Base-by-base conservation (phyloP, 1,140 invertebrate genomes). In the Brachionus plicatilis region DNA sequence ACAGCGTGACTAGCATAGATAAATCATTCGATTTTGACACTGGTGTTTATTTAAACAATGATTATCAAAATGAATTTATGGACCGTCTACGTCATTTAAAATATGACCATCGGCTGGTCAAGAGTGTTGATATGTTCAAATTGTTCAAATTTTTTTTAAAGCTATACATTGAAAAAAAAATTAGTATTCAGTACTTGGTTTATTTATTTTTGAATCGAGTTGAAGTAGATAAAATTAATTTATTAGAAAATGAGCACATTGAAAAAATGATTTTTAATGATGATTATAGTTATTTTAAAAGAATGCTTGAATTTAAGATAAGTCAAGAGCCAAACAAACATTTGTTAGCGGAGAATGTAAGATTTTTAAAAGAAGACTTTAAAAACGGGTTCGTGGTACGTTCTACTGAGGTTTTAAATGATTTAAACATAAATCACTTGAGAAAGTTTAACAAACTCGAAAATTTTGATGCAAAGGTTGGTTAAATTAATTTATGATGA, bases 331-430 rank as follows among this genome's bases (percentile, higher is more conserved):
- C 66, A 12, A 68, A 68, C 8, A 68, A 75, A 14, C 14, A 45
- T 43, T 75, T 45, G 9, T 20, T 37, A 9, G 33, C 33, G n/a
- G 72, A 76, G 50, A 76, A 76, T 50, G 20, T 50, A 6, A 47
- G 72, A n/a, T 50, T 76, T 76, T 76, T 76, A 12, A 76, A 50
- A 12, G n/a, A 53, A 29, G 72, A 76, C 14, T 76, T 76, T 12
- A 76, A 76, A 50, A 76, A 76, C 29, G 45, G 72, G 1, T 50
- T 76, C 20, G 27, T 76, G n/a, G 72, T 76, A 27, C 11, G 79
- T 24, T 82, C 79, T 20, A 82, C 53, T 12, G 79, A 82, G 41
- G 79, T 82, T 37, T 47, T 82, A 14, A 82, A 82, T 45, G 79
- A 82, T 37, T 82, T 82, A 65, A 82, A 82, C 41, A 82, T 82